Conservation (phyloP, 2,113 vertebrate species). For the Triplophysa siluroides region DNA sequence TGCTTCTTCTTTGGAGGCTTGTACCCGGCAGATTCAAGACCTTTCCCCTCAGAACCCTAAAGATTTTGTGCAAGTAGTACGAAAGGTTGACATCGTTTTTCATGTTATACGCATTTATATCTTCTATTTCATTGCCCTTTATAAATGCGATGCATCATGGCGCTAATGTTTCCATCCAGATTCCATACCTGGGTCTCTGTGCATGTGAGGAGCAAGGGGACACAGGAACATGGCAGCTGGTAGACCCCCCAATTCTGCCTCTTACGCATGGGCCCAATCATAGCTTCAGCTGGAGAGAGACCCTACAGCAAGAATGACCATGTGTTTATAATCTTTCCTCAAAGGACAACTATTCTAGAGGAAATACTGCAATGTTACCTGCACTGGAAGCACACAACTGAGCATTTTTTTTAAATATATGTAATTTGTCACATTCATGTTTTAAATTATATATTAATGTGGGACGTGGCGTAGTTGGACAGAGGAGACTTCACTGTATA, state of each 20-base stretch:
- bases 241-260: conserved; percentile 93
- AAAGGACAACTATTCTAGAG: neutral
- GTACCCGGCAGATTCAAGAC: conserved; percentile 94
- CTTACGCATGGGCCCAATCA: conserved; percentile 97
- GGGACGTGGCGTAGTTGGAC: conserved; percentile 1
- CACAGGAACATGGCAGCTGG: conserved; percentile 93
- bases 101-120: neutral
- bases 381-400: conserved; percentile 33
- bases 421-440: conserved; percentile 8
- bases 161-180: conserved; percentile 70
- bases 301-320: conserved; percentile 84
- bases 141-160: neutral
- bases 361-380: neutral
- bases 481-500: neutral
- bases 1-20: conserved; percentile 94
- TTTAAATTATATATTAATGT: conserved; percentile 1
- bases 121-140: conserved; percentile 18
- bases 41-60: conserved; percentile 92
- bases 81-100: conserved; percentile 83
- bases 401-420: neutral
- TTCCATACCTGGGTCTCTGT: conserved; percentile 96
- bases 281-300: conserved; percentile 98
- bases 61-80: conserved; percentile 97
- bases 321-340: neutral
- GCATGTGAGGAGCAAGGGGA: conserved; percentile 94